phyloP scores from a whole-genome alignment of 2,888 invertebrate genomes.

The Lissonota sp. region DNA sequence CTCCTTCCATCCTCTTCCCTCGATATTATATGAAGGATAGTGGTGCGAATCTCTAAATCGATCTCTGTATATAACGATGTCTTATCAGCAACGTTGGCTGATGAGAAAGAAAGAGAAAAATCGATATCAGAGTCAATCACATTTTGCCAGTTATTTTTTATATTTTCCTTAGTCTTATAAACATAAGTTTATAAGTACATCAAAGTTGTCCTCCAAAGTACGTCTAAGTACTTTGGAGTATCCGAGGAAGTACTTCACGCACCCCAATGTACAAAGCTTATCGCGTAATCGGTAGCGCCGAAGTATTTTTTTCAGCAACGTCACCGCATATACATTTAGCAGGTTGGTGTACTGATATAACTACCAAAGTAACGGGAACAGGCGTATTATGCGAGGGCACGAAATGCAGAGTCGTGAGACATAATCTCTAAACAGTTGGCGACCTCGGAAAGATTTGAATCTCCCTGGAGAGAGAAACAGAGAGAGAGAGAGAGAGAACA shows the following conservation, averaged over 20 bases:
- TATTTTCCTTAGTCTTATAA: no score
- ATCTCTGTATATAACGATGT: no score
- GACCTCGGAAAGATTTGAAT: conserved; percentile 69
- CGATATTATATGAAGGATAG: no score
- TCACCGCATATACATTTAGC: background rate
- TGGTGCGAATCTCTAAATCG: no score
- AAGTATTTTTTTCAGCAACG: conserved; percentile 8
- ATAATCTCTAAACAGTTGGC: conserved; percentile 71
- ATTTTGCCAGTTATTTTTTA: no score
- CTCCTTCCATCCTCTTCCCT: background rate
- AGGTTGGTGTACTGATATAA: conserved; percentile 2
- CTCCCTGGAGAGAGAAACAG: conserved; percentile 50
- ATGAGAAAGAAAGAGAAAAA: no score
- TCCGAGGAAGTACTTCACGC: background rate
- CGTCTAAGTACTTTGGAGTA: no score
- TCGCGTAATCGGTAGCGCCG: background rate
- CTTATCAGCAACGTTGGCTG: no score
- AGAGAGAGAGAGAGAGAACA: conserved; percentile 20
- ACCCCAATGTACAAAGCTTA: background rate
- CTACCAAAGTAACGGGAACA: conserved; percentile 65
- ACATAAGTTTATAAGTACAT: no score
- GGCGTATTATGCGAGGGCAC: conserved; percentile 73
- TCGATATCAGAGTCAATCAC: no score
- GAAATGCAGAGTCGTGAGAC: conserved; percentile 68
- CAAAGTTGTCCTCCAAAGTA: no score